Percentiles rank a stretch among this genome's conserved stretches.
These are phyloP conservation scores for Ooceraea biroi DNA, from an alignment of 1,140 invertebrate species.

Conservation along the genomic window DNA sequence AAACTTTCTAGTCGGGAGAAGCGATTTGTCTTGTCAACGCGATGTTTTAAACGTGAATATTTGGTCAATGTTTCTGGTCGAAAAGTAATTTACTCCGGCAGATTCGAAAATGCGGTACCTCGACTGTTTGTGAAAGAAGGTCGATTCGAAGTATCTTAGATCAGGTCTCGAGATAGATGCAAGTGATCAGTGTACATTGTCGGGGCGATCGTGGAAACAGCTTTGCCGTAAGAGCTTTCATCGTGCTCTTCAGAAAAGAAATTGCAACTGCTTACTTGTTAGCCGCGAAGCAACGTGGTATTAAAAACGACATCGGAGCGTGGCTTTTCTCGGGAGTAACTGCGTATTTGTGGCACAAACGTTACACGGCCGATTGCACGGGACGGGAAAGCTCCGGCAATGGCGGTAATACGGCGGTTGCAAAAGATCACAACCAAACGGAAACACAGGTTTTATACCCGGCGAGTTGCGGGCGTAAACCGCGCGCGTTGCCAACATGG, in stretches of 20 bases:
- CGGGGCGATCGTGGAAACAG: too few relatives aligned
- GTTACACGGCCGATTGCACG: constrained; percentile 19
- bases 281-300: not conserved
- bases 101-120: too few relatives aligned
- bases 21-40: too few relatives aligned
- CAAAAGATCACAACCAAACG: not conserved
- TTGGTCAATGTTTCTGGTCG: too few relatives aligned
- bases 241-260: constrained; percentile 1
- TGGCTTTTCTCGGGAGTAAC: constrained; percentile 20
- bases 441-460: constrained; percentile 15
- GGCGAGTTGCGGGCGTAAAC: constrained; percentile 2
- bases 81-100: too few relatives aligned
- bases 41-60: too few relatives aligned
- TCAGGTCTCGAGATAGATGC: too few relatives aligned
- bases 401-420: not conserved
- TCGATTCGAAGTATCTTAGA: too few relatives aligned
- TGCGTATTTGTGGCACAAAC: constrained; percentile 4
- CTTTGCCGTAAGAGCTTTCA: not conserved
- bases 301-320: constrained; percentile 27
- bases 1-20: too few relatives aligned
- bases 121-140: too few relatives aligned
- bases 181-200: too few relatives aligned
- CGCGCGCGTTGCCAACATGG: not conserved
- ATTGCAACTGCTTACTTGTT: constrained; percentile 12
- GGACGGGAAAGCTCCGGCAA: constrained; percentile 10